These are phyloP conservation scores for Gnathonemus echidnorhynchus DNA, from an alignment of 2,113 vertebrate species.

Conservation along the genomic window DNA sequence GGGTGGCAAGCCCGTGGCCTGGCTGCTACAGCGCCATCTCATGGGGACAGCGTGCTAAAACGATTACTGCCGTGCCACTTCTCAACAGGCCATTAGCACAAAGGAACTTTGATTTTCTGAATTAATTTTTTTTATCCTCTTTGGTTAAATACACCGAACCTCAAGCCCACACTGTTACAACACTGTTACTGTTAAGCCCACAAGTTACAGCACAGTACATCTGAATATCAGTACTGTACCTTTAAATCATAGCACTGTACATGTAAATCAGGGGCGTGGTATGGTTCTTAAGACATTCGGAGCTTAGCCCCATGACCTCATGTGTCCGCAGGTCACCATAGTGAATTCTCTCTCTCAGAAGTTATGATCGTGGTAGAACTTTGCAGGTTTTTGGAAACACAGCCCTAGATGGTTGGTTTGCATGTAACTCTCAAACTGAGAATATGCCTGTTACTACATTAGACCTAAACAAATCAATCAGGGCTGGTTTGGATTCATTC, in stretches of 20 bases:
- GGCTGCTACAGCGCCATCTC: neutral
- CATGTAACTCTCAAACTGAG: neutral
- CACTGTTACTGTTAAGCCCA: too few species aligned
- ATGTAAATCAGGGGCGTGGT: neutral
- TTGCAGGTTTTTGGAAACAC: neutral
- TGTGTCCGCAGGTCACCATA: neutral
- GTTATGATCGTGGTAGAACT: neutral
- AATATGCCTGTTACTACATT: neutral
- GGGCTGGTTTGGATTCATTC: neutral
- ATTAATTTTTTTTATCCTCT: neutral
- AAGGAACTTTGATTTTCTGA: neutral
- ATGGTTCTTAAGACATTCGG: neutral
- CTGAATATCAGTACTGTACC: neutral
- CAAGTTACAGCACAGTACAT: neutral
- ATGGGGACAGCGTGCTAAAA: neutral
- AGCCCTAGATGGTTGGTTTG: neutral
- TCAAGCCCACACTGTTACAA: neutral
- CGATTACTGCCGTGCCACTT: too few species aligned
- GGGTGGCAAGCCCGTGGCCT: neutral
- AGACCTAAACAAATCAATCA: neutral
- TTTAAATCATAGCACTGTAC: neutral
- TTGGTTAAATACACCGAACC: neutral
- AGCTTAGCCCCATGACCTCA: neutral
- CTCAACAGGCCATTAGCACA: neutral
- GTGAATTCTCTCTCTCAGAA: neutral